Base-by-base conservation (phyloP, 1,140 invertebrate genomes). In the Heliconius himera region DNA sequence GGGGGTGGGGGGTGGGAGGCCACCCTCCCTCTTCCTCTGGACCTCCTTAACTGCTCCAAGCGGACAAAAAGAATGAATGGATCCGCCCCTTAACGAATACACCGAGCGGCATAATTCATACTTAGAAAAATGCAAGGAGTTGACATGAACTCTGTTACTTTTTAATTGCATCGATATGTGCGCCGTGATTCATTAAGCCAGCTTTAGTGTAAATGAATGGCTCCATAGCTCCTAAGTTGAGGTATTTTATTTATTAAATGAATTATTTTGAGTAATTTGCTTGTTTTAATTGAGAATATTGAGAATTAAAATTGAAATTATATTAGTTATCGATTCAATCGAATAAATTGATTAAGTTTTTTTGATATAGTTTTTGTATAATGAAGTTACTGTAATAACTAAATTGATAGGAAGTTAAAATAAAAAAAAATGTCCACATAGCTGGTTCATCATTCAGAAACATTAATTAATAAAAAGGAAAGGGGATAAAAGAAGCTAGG, bases 51-150 rank as follows among this genome's bases (percentile, higher is more conserved):
- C 90, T 90, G 90, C 87, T 91, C 87, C 79, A 81, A 87, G 89
- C 90, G 91, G 90, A 92, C 93, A 94, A 94, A 94, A 94, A 94
- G 93, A 94, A 93, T 94, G 93, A 94, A 94, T 94, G 87, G 90
- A 93, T 93, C 91, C 93, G 91, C 93, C 93, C 92, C 93, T 92
- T 93, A 92, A 92, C 91, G 91, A 93, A 93, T 93, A 94, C 92
- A 94, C 91, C 91, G 91, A 93, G 86, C 91, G 91, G 91, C 90
- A 94, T 94, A 94, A 94, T 94, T 94, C 90, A 91, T 94, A 93
- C 91, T 93, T 93, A 93, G 89, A 87, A 91, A 92, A 93, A 84
- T 92, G 89, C 87, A 93, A 93, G 91, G 91, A 93, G 91, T 89
- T 93, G 89, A 93, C 91, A 89, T 93, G 84, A 81, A 90, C 83